phyloP scores from a whole-genome alignment of 2,888 invertebrate species.

The Dilophus febrilis region DNA sequence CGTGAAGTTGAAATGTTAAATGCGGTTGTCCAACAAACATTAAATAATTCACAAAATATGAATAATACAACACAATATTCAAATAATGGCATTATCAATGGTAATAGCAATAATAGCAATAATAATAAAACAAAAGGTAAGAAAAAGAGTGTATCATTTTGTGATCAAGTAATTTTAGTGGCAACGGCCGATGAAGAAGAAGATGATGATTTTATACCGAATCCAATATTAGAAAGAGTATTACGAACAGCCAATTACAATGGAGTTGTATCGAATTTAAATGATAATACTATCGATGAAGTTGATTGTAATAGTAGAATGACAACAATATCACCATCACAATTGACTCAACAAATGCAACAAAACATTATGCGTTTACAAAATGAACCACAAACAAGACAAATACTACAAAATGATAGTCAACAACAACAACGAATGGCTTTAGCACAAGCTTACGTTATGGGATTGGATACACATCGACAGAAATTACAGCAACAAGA shows the following conservation, averaged over 20 bases:
- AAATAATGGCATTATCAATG: no score
- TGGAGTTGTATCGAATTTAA: no score
- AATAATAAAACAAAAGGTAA: conserved; percentile 45
- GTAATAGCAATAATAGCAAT: conserved; percentile 23
- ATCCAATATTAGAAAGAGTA: conserved; percentile 76
- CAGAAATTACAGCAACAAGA: conserved; percentile 13
- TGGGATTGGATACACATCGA: neutral
- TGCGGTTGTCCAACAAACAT: conserved; percentile 33
- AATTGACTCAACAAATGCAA: conserved; percentile 30
- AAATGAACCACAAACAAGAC: conserved; percentile 24
- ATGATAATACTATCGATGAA: conserved; percentile 31
- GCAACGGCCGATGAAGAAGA: conserved; percentile 86
- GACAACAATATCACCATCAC: conserved; percentile 32
- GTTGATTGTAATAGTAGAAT: conserved; percentile 41
- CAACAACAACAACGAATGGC: neutral
- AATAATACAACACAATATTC: neutral
- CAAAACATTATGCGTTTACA: conserved; percentile 33
- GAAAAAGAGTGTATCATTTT: conserved; percentile 89
- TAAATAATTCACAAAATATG: conserved; percentile 27
- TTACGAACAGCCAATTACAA: conserved; percentile 57
- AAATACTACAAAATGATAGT: conserved; percentile 18
- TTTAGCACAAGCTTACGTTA: neutral
- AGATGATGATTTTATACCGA: conserved; percentile 77
- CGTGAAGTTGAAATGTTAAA: conserved; percentile 39
- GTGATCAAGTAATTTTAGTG: conserved; percentile 83